Base-by-base conservation (phyloP, 30 jellyfish, hydroid and myxozoan species). In the Chironex yamaguchii region DNA sequence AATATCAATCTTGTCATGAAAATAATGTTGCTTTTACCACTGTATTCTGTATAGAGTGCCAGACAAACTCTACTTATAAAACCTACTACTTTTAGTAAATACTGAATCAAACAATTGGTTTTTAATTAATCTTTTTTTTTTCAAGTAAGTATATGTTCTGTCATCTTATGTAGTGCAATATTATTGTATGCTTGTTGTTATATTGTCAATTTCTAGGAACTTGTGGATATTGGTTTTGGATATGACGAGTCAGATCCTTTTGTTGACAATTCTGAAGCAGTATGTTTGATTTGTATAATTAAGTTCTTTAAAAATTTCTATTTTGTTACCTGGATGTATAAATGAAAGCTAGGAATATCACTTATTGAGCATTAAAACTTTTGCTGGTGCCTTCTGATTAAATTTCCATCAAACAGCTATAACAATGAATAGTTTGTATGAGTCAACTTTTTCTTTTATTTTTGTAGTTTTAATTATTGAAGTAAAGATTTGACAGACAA, bases 231-330 rank as follows among this genome's bases (percentile, higher is more conserved):
- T 94, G 99, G 99, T 1, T 94, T 80, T 94, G 99, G 99, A 17
- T 94, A 94, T 72, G 99, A 94, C 71, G 99, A 94, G 29, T 48
- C 95, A 36, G 99, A 94, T 48, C 82, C 95, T 1, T 94, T 94
- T 89, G 94, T 94, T 42, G 99, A 94, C 87, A 94, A 94, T 80
- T 67, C 99, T 6, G 99, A 94, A 89, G 99, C 99, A 2, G 99
- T 94, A 48, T 62, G 99, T 51, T 0, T 29, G 53, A 4, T 12
- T n/a, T 36, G 32, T n/a, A 31, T 26, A n/a, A 0, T 36, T 22
- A 17, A 21, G 4, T 32, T 27, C 76, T 69, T 11, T 34, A n/a
- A 28, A 1, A 35, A 50, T 33, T 49, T 26, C 11, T 33, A 29
- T 17, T 32, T 20, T 3, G 84, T 3, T 6, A 9, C 6, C 36